Conservation (phyloP, 1,140 invertebrate species). For the Phthorimaea operculella region DNA sequence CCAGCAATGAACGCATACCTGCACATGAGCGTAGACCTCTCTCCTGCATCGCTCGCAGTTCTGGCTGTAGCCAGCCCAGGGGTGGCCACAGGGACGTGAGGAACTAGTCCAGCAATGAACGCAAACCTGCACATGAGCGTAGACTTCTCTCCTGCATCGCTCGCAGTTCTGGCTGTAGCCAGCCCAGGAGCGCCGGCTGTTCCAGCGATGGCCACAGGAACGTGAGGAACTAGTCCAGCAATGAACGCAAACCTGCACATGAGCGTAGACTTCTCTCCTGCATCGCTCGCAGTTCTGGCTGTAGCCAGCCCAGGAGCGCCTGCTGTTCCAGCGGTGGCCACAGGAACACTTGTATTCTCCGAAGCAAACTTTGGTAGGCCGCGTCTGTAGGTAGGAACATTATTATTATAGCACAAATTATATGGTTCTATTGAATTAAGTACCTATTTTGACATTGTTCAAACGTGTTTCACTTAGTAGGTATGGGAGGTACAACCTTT, state of each 20-base stretch:
- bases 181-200: conserved; percentile 25
- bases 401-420: neutral
- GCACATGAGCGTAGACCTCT: too few relatives aligned
- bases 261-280: conserved; percentile 14
- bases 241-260: conserved; percentile 17
- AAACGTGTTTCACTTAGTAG: neutral
- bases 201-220: conserved; percentile 24
- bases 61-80: too few relatives aligned
- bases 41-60: too few relatives aligned
- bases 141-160: conserved; percentile 18
- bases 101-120: too few relatives aligned
- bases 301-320: conserved; percentile 23
- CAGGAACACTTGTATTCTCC: conserved; percentile 28
- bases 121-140: conserved; percentile 22
- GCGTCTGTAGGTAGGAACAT: neutral
- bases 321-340: conserved; percentile 26
- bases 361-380: conserved; percentile 11
- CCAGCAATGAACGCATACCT: too few relatives aligned
- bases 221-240: too few relatives aligned
- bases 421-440: neutral
- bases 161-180: conserved; percentile 27
- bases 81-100: too few relatives aligned
- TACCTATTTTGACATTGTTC: neutral
- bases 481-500: neutral
- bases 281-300: conserved; percentile 29